These are phyloP conservation scores for Drymodes brunneopygia DNA, from an alignment of 2,113 vertebrate genomes.

Conservation along the genomic window DNA sequence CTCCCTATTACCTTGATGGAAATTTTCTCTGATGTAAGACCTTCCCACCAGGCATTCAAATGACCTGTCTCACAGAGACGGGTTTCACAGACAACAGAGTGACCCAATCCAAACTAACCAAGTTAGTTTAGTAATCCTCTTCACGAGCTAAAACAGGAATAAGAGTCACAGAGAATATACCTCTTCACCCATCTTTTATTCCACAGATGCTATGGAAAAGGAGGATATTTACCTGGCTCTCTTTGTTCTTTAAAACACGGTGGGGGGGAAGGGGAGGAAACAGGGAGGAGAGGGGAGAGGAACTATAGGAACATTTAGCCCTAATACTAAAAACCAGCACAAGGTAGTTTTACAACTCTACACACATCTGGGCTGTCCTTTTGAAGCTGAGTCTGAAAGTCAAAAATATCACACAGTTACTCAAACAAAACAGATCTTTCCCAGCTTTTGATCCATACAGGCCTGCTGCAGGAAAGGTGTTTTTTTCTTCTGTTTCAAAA, in stretches of 20 bases:
- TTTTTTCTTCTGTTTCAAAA: neutral
- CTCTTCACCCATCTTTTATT: neutral
- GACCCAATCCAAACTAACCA: neutral
- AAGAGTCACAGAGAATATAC: neutral
- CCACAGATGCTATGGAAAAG: neutral
- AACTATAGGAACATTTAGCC: neutral
- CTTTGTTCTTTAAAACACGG: neutral
- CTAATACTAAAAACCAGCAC: neutral
- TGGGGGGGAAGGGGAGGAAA: neutral
- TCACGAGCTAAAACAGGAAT: neutral
- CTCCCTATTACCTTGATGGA: neutral
- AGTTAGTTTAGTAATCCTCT: neutral
- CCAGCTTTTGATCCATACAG: neutral
- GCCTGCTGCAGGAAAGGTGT: neutral
- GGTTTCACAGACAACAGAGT: neutral
- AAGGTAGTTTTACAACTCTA: neutral
- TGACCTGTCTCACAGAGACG: neutral
- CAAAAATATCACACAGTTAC: neutral
- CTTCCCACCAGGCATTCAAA: neutral
- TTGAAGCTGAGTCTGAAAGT: neutral
- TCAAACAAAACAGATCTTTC: neutral
- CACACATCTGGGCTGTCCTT: neutral
- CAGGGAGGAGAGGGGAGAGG: too few relatives aligned
- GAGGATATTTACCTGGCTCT: neutral
- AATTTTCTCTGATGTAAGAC: neutral